phyloP scores from a whole-genome alignment of 23 tunicate species.

The Corella eumyota region DNA sequence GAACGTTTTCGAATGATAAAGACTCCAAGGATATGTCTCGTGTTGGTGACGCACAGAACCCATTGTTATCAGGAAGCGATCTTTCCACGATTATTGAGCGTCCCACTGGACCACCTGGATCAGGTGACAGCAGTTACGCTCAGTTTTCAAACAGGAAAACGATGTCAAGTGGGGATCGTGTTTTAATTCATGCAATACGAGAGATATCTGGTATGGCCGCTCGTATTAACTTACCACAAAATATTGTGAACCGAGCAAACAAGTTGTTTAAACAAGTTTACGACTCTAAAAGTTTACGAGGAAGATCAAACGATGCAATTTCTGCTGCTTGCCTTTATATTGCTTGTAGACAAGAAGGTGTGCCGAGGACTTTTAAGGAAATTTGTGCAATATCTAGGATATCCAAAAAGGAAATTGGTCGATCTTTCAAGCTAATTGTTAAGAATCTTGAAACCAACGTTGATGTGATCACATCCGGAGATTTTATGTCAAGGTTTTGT shows the following conservation, averaged over 20 bases:
- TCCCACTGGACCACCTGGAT: conserved; percentile 60
- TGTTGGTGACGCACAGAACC: conserved; percentile 98
- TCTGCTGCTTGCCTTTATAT: conserved; percentile 99
- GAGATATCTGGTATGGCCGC: conserved; percentile 88
- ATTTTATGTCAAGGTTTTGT: conserved; percentile 94
- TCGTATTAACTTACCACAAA: conserved; percentile 72
- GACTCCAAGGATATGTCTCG: conserved; percentile 99
- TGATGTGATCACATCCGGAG: conserved; percentile 84
- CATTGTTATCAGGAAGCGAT: conserved; percentile 90
- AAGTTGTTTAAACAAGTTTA: conserved; percentile 95
- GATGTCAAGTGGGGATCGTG: conserved; percentile 85
- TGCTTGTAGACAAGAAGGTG: conserved; percentile 97
- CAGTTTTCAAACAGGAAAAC: conserved; percentile 71
- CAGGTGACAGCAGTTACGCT: conserved; percentile 33
- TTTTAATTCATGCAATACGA: conserved; percentile 78
- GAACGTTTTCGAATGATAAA: conserved; percentile 96
- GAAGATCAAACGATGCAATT: conserved; percentile 91
- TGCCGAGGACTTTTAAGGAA: conserved; percentile 97
- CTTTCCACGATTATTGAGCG: conserved; percentile 90
- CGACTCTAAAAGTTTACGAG: conserved; percentile 85
- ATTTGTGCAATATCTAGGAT: conserved; percentile 93
- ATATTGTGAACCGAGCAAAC: conserved; percentile 69
- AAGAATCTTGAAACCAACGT: conserved; percentile 90
- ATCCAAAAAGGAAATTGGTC: conserved; percentile 91
- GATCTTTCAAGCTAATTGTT: conserved; percentile 88